Conservation (phyloP, 2,113 vertebrate genomes). For the Caretta caretta region DNA sequence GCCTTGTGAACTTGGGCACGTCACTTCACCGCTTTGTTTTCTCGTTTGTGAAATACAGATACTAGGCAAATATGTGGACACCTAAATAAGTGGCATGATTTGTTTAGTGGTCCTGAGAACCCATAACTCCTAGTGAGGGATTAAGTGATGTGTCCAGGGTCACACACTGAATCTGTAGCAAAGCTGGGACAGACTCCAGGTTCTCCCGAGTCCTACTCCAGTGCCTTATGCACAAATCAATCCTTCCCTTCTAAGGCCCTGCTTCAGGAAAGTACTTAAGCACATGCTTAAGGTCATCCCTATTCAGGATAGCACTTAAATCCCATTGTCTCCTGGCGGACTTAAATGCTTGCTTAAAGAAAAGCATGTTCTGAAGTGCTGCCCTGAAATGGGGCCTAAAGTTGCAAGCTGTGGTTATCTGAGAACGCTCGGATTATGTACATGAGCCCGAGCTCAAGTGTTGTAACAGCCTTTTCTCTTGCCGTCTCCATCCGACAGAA, state of each 20-base stretch:
- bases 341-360: not conserved
- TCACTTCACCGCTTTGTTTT: not conserved
- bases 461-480: not conserved
- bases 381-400: slow-evolving; percentile 9
- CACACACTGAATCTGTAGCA: rapidly evolving
- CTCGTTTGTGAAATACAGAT: not conserved
- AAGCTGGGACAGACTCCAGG: not conserved
- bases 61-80: rapidly evolving
- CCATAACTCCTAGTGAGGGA: not conserved
- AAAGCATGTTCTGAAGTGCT: not conserved
- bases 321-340: not conserved
- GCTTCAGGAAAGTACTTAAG: rapidly evolving
- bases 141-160: not conserved
- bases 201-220: not conserved
- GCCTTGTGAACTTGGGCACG: not conserved
- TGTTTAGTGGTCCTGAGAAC: not conserved
- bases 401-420: not conserved
- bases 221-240: not conserved
- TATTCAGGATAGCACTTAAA: not conserved
- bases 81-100: not conserved
- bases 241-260: not conserved
- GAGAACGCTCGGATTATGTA: not conserved
- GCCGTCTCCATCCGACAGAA: not conserved
- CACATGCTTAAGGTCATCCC: not conserved
- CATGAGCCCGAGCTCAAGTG: not conserved